Evolutionary conservation across 2,113 vertebrate species (phyloP), one percentile per base, ranked within the genome.

Genomic region (Caranx melampygus): DNA sequence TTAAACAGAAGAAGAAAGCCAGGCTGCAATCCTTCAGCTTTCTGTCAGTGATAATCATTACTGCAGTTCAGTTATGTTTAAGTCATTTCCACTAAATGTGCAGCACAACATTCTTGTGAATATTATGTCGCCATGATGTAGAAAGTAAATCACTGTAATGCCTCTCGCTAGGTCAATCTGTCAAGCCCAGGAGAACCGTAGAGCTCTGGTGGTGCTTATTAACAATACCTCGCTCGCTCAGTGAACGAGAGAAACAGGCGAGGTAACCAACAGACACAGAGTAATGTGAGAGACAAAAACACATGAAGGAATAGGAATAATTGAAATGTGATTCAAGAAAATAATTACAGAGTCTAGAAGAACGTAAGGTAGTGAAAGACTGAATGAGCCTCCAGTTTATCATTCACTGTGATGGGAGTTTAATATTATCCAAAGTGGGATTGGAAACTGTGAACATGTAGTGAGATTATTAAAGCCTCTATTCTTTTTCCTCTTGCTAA

Each of bases 131-230:
- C 64, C 47, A 72, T 79, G 85, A 78, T 78, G 49, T 64, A 37
- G 14, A 65, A 77, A 78, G 75, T 75, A 88, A 88, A 87, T 89
- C 72, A 87, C 44, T 21, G 21, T 83, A 86, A 83, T 81, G 51
- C 60, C 58, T 89, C 75, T 86, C 73, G 9, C 40, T 51, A 58
- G 83, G 77, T 88, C 70, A 75, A 80, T 81, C 57, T 74, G 62
- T 70, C 63, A 73, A 51, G 58, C 75, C 75, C 77, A 47, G 33
- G 81, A 87, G 75, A 71, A 67, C 81, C 58, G 65, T 76, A 14
- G 37, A 82, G 78, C 81, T 69, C 65, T 11, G 55, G 44, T 75
- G 64, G 49, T 79, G 78, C 81, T 84, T 84, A 88, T 86, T 84
- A 88, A 77, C 77, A 83, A 75, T 45, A 59, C 21, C 61, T 62